Evolutionary conservation across 2,888 invertebrate species (phyloP).

Genomic region (Lamellibrachia satsuma): DNA sequence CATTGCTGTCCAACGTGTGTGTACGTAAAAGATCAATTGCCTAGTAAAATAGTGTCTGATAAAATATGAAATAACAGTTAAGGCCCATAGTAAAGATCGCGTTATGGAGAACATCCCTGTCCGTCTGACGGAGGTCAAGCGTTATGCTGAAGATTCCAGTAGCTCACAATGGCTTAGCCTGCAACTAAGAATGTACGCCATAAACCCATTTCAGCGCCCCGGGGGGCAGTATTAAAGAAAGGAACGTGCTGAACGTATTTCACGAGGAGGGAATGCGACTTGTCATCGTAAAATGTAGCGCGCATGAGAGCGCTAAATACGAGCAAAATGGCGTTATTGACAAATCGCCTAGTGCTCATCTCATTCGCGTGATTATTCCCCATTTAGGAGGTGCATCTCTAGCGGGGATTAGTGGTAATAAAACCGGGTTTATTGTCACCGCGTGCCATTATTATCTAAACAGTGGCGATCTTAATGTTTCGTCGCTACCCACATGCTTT

Average conservation of each 20-base stretch:
- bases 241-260: not conserved
- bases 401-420: not conserved
- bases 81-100: not conserved
- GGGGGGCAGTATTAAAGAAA: not conserved
- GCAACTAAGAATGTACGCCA: not conserved
- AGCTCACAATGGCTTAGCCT: not conserved
- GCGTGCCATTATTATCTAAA: not conserved
- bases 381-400: conserved; percentile 10
- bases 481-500: not conserved
- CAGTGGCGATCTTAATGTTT: not conserved
- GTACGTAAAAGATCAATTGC: not conserved
- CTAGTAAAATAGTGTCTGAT: not conserved
- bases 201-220: not conserved
- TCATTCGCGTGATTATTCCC: not conserved
- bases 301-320: not conserved
- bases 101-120: not conserved
- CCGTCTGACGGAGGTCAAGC: not conserved
- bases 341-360: not conserved
- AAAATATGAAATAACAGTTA: not conserved
- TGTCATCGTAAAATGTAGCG: not conserved
- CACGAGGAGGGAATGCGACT: not conserved
- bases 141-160: not conserved
- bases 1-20: not conserved
- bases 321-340: not conserved
- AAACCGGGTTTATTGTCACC: conserved; percentile 3